A percentile compares a stretch with the other conserved stretches of the same genome.
phyloP scores from a whole-genome alignment of 2,113 vertebrate species.

The Tachycineta bicolor region DNA sequence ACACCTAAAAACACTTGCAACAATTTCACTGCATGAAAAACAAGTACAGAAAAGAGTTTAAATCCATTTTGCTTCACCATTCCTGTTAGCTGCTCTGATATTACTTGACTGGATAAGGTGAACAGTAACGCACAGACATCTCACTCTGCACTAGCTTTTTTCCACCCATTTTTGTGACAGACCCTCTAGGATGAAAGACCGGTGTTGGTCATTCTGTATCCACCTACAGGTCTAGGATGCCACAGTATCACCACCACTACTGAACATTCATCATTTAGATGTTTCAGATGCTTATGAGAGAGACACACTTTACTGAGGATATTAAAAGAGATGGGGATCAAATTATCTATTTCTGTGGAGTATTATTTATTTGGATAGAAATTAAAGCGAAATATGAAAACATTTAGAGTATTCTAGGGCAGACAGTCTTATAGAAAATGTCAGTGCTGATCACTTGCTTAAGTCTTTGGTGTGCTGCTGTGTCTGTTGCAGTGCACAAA shows the following conservation, averaged over 20 bases:
- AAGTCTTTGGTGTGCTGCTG: neutral
- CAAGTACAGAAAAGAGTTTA: neutral
- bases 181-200: neutral
- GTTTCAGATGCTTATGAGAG: neutral
- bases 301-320: neutral
- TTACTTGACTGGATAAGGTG: neutral
- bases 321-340: neutral
- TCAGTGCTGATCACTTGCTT: fast-evolving
- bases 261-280: neutral
- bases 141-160: fast-evolving
- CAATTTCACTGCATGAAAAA: neutral
- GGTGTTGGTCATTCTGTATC: neutral
- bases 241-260: fast-evolving
- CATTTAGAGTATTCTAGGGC: neutral
- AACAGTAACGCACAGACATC: neutral
- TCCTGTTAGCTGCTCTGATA: neutral
- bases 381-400: neutral
- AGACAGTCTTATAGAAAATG: neutral
- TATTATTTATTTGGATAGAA: neutral
- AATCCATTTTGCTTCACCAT: neutral
- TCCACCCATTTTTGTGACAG: neutral
- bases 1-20: neutral
- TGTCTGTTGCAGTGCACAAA: neutral
- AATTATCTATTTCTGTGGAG: neutral
- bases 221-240: fast-evolving